Evolutionary conservation across 2,888 invertebrate genomes (phyloP).

Genomic region (Latrodectus hesperus): DNA sequence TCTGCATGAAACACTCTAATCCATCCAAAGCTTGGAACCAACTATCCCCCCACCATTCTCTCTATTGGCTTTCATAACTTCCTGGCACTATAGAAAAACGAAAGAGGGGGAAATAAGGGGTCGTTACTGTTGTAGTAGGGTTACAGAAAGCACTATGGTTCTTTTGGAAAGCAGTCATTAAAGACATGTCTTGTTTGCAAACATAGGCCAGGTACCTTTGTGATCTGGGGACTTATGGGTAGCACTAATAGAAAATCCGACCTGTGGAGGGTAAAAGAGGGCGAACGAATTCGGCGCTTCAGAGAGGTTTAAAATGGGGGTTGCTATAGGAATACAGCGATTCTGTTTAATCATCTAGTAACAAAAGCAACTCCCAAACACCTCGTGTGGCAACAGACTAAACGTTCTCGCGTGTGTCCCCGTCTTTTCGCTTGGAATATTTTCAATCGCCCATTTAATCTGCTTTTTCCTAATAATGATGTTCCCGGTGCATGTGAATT

Average conservation of each 20-base stretch:
- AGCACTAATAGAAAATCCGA: conserved; percentile 37
- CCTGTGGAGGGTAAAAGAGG: conserved; percentile 11
- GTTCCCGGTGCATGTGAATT: conserved; percentile 14
- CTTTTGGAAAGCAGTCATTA: conserved; percentile 69
- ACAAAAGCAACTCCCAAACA: conserved; percentile 65
- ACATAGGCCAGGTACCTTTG: conserved; percentile 63
- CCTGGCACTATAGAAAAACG: conserved; percentile 2
- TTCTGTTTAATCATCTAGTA: conserved; percentile 55
- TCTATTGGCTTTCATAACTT: conserved; percentile 66
- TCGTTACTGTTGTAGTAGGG: conserved; percentile 60
- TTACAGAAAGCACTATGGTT: conserved; percentile 54
- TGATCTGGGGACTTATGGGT: conserved; percentile 41
- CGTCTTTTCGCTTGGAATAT: conserved; percentile 17
- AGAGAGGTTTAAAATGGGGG: conserved; percentile 45
- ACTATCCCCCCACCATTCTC: conserved; percentile 7
- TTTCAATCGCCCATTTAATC: conserved; percentile 45
- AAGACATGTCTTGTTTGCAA: conserved; percentile 70
- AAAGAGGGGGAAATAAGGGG: conserved; percentile 20
- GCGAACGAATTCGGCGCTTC: conserved; percentile 30
- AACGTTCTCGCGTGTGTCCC: conserved; percentile 62
- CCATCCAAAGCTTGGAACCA: conserved; percentile 34
- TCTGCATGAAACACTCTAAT: conserved; percentile 45
- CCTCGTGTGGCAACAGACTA: conserved; percentile 53
- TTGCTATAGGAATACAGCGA: conserved; percentile 50
- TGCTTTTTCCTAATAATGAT: conserved; percentile 51